Conservation (phyloP, 2,888 invertebrate species). For the Villa cingulata region DNA sequence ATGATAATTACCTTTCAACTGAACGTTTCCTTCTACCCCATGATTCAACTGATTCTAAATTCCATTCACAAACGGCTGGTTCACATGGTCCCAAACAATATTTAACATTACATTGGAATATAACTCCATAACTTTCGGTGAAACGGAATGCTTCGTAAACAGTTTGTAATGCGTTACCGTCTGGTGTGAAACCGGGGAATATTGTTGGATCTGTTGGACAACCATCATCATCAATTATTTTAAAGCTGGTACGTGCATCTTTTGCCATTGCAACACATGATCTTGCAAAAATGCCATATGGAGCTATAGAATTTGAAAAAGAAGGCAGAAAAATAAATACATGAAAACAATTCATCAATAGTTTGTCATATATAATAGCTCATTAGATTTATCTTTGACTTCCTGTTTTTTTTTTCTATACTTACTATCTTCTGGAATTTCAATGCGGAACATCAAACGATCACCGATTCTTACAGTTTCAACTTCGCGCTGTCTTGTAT, state of each 20-base stretch:
- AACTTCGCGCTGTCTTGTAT: constrained; percentile 73
- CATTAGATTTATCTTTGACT: too few relatives aligned
- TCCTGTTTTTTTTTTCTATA: constrained; percentile 11
- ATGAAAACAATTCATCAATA: too few relatives aligned
- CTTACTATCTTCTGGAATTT: constrained; percentile 93
- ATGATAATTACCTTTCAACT: constrained; percentile 29
- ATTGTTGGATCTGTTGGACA: constrained; percentile 88
- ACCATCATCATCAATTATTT: constrained; percentile 89
- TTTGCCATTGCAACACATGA: constrained; percentile 96
- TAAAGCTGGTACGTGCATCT: constrained; percentile 90
- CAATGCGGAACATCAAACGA: constrained; percentile 87
- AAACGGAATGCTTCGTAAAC: constrained; percentile 91
- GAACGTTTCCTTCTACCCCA: constrained; percentile 84
- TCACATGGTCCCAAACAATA: constrained; percentile 91
- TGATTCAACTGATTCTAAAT: constrained; percentile 77
- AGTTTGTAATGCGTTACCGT: constrained; percentile 80
- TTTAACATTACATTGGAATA: constrained; percentile 94
- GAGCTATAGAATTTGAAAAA: constrained; percentile 46
- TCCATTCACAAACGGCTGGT: constrained; percentile 85
- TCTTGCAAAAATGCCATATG: constrained; percentile 88
- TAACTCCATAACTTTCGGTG: constrained; percentile 90
- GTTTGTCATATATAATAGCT: too few relatives aligned
- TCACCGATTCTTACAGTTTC: constrained; percentile 91
- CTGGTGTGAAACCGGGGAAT: constrained; percentile 83
- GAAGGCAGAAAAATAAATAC: too few relatives aligned